phyloP scores from a whole-genome alignment of 1,140 invertebrate species.

The Steinernema feltiae region DNA sequence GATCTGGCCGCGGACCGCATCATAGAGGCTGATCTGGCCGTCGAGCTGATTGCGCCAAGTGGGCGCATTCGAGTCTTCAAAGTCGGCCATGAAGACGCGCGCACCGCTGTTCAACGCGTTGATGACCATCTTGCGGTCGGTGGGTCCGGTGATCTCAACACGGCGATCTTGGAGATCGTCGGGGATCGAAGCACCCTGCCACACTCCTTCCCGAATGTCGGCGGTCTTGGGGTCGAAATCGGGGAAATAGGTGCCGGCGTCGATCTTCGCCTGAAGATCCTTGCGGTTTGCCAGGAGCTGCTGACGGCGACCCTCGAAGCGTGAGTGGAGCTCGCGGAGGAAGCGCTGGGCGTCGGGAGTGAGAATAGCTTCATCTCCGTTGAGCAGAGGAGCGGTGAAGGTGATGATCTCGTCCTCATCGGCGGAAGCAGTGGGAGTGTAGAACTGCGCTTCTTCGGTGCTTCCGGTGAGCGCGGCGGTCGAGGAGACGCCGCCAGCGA shows the following conservation, averaged over 20 bases:
- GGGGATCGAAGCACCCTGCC: conserved; percentile 50
- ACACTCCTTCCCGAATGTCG: conserved; percentile 44
- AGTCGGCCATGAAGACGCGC: conserved; percentile 60
- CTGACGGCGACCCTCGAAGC: conserved; percentile 48
- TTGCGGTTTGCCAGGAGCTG: conserved; percentile 44
- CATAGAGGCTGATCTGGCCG: conserved; percentile 66
- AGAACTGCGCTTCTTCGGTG: conserved; percentile 60
- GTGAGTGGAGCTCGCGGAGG: conserved; percentile 47
- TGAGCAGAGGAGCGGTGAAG: conserved; percentile 41
- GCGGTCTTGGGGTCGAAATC: conserved; percentile 52
- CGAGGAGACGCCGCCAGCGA: conserved; percentile 56
- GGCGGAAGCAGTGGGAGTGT: conserved; percentile 50
- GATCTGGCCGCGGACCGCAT: conserved; percentile 63
- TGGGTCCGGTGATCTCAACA: conserved; percentile 60
- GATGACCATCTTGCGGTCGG: conserved; percentile 60
- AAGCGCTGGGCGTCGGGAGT: conserved; percentile 57
- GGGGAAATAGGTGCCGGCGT: conserved; percentile 50
- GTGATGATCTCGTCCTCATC: conserved; percentile 57
- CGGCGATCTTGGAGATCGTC: conserved; percentile 49
- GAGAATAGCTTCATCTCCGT: conserved; percentile 53
- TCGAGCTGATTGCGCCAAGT: conserved; percentile 68
- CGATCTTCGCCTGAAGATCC: conserved; percentile 42
- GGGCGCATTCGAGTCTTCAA: conserved; percentile 68
- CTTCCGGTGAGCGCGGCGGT: conserved; percentile 55
- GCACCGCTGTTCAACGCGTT: conserved; percentile 58